A percentile compares a stretch with the other conserved stretches of the same genome.
Conservation (phyloP, 2,888 invertebrate species). For the Eurytoma adleriae region DNA sequence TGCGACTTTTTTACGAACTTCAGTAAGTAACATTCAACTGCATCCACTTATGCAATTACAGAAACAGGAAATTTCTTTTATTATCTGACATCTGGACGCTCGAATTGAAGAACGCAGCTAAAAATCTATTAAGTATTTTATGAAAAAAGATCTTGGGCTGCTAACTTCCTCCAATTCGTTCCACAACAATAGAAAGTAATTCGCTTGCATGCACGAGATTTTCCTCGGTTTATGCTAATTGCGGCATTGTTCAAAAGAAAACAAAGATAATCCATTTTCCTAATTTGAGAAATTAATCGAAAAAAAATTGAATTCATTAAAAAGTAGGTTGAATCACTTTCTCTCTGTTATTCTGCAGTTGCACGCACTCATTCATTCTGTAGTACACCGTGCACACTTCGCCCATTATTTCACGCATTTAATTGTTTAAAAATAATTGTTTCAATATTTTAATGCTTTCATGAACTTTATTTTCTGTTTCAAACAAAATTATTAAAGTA, state of each 20-base stretch:
- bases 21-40: too few species aligned
- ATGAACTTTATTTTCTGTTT: too few species aligned
- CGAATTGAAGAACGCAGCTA: not conserved
- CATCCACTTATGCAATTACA: too few species aligned
- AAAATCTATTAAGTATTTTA: not conserved
- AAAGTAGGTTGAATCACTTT: constrained; percentile 49
- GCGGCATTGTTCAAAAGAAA: constrained; percentile 27
- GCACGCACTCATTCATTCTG: constrained; percentile 11
- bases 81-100: too few species aligned
- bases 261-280: constrained; percentile 39
- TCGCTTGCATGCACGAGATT: not conserved
- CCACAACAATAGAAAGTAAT: constrained; percentile 37
- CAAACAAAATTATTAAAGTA: too few species aligned
- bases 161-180: not conserved
- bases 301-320: constrained; percentile 45
- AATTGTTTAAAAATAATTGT: too few species aligned
- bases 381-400: too few species aligned
- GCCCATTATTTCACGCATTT: not conserved
- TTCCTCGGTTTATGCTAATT: constrained; percentile 38
- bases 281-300: constrained; percentile 46
- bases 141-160: not conserved
- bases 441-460: too few species aligned
- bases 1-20: too few species aligned
- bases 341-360: constrained; percentile 23
- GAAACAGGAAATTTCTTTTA: too few species aligned